These are phyloP conservation scores for Drosophila ficusphila DNA, from an alignment of 1,140 invertebrate genomes.

Conservation along the genomic window DNA sequence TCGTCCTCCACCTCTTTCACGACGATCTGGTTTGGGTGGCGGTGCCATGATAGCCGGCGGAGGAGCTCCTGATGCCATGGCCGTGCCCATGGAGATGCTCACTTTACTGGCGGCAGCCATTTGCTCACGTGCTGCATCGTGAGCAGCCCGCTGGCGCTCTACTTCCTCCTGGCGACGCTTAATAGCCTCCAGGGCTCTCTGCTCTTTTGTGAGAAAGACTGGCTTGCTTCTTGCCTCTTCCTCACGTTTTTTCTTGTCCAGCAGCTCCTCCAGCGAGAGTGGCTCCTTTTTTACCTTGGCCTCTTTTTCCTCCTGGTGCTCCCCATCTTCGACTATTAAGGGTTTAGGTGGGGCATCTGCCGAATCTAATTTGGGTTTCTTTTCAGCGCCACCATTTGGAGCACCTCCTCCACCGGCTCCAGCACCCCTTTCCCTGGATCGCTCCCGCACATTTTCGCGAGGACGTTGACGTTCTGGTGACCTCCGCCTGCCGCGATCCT, in stretches of 20 bases:
- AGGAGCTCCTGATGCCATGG: constrained; percentile 55
- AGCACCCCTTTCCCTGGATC: constrained; percentile 53
- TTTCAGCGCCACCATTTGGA: constrained; percentile 24
- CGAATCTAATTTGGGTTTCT: constrained; percentile 50
- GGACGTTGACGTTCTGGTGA: constrained; percentile 64
- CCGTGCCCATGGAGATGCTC: constrained; percentile 46
- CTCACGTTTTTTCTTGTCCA: constrained; percentile 98
- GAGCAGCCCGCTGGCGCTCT: constrained; percentile 86
- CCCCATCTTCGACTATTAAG: constrained; percentile 68
- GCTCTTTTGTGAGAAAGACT: constrained; percentile 98
- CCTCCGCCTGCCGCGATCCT: constrained; percentile 75
- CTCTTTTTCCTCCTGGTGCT: constrained; percentile 33
- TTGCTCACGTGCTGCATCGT: constrained; percentile 73
- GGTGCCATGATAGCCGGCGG: constrained; percentile 42
- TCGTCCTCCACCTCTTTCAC: constrained; percentile 46
- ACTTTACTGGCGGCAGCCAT: constrained; percentile 29
- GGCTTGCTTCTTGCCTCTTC: constrained; percentile 97
- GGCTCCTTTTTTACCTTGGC: constrained; percentile 90
- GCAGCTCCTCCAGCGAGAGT: constrained; percentile 96
- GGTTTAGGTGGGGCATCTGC: neutral
- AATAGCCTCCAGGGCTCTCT: constrained; percentile 94
- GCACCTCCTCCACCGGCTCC: constrained; percentile 18
- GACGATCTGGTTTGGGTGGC: constrained; percentile 45
- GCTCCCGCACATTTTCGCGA: constrained; percentile 35
- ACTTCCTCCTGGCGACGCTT: constrained; percentile 95